Evolutionary conservation across 1,140 invertebrate species (phyloP), one percentile per base, ranked within the genome.

Genomic region (Odontomachus brunneus): DNA sequence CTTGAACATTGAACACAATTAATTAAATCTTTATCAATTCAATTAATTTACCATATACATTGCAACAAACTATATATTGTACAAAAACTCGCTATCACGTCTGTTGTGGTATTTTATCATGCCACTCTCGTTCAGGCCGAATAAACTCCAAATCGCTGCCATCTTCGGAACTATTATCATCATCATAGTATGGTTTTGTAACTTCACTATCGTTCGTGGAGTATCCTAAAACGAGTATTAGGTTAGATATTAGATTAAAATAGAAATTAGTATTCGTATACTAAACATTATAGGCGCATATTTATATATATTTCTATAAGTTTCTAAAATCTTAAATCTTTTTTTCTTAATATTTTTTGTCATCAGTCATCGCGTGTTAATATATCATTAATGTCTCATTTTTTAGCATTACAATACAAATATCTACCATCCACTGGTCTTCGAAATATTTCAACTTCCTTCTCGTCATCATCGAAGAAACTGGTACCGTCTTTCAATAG

Each of bases 371-470:
- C 57, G 65, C 5, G 3, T 62, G 0, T 44, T 38, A 67, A 44
- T 76, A 44, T 73, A 44, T 53, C 4, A 24, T n/a, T n/a, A n/a
- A n/a, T n/a, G 7, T 67, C 29, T 24, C 4, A 12, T 15, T 11
- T 9, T 5, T 17, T 4, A 73, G 15, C 53, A 4, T 67, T 81
- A 44, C 14, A 11, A 1, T 24, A 51, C 12, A 19, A 63, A 49
- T 19, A 88, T 55, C 92, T 91, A 95, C 95, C 94, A 85, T 93
- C 93, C 17, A 94, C 88, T n/a, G 95, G 95, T 55, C 95, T 94
- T 71, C 94, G 94, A 84, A 96, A 96, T 76, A 96, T 92, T 89
- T 96, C 96, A 12, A 95, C 94, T 92, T 96, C 96, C 71, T 96
- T 95, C 84, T 95, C 95, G 84, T 96, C 95, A 71, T 96, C 95